phyloP scores from a whole-genome alignment of 2,113 vertebrate species.

The Cisticola juncidis region DNA sequence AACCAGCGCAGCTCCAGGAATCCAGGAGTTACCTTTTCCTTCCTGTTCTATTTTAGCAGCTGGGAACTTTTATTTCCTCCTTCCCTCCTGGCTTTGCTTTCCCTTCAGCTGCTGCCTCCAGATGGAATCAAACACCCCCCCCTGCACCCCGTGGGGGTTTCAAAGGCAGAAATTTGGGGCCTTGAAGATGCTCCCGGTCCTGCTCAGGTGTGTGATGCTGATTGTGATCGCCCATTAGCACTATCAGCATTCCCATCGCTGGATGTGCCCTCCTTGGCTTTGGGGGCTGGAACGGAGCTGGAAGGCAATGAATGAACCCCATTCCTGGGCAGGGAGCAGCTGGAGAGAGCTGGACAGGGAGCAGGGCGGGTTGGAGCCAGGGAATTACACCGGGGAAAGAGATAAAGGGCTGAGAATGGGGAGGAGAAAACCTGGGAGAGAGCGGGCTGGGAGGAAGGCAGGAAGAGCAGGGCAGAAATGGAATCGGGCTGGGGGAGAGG shows the following conservation, averaged over 20 bases:
- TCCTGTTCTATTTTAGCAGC: constrained; percentile 54
- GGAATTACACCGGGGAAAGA: not conserved
- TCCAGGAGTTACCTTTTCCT: constrained; percentile 39
- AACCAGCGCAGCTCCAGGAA: not conserved
- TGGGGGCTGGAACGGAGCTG: constrained; percentile 22
- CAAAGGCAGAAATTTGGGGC: constrained; percentile 44
- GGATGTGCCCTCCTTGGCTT: constrained; percentile 29
- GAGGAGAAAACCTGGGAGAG: not conserved
- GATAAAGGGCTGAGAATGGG: not conserved
- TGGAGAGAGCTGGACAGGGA: constrained; percentile 37
- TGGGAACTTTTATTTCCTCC: constrained; percentile 45
- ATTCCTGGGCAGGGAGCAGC: constrained; percentile 10
- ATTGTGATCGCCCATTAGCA: constrained; percentile 44
- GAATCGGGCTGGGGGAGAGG: not conserved
- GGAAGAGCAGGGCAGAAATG: not conserved
- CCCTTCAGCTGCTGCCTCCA: constrained; percentile 41
- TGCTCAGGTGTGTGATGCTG: constrained; percentile 65
- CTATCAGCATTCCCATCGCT: constrained; percentile 54
- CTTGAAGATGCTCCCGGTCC: constrained; percentile 32
- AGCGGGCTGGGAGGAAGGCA: not conserved
- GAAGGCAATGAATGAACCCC: constrained; percentile 45
- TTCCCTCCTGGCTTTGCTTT: not conserved
- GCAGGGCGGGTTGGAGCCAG: not conserved
- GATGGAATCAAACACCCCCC: constrained; percentile 18
- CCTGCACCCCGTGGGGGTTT: not conserved